These are phyloP conservation scores for Oreonectes daqikongensis DNA, from an alignment of 2,797 vertebrate genomes.

Conservation along the genomic window DNA sequence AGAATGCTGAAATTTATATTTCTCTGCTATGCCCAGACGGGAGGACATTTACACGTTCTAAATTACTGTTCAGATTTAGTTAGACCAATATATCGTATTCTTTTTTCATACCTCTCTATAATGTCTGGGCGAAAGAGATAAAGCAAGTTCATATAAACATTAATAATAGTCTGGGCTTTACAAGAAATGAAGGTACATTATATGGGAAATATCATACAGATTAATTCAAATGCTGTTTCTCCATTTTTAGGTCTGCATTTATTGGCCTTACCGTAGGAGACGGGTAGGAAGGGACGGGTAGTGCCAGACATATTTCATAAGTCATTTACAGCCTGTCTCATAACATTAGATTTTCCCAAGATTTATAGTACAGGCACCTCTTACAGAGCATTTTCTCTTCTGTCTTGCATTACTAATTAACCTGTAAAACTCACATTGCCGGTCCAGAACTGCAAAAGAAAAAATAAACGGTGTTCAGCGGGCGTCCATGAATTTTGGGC, in stretches of 20 bases:
- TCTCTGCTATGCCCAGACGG: background rate
- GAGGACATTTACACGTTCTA: background rate
- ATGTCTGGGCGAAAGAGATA: background rate
- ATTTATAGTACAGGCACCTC: slow-evolving; percentile 77
- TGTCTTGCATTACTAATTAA: slow-evolving; percentile 66
- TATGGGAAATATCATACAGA: background rate
- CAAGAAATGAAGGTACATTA: background rate
- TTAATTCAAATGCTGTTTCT: background rate
- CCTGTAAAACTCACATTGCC: slow-evolving; percentile 72
- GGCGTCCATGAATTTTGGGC: slow-evolving; percentile 72
- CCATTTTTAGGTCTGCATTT: slow-evolving; percentile 7
- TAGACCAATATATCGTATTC: background rate
- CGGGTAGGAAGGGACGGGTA: slow-evolving; percentile 26
- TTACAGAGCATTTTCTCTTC: slow-evolving; percentile 75
- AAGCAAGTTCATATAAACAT: background rate
- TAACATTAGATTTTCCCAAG: slow-evolving; percentile 72
- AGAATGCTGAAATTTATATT: slow-evolving; percentile 22
- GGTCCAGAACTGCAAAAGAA: slow-evolving; percentile 70
- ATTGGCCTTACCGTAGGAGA: background rate
- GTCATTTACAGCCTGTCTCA: slow-evolving; percentile 74
- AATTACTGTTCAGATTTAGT: slow-evolving; percentile 18
- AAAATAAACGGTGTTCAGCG: slow-evolving; percentile 66
- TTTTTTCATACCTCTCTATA: background rate
- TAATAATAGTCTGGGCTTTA: background rate
- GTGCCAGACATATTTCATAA: slow-evolving; percentile 71